These are phyloP conservation scores for Chrysomallon squamiferum DNA, from an alignment of 1,140 invertebrate species.

Conservation along the genomic window DNA sequence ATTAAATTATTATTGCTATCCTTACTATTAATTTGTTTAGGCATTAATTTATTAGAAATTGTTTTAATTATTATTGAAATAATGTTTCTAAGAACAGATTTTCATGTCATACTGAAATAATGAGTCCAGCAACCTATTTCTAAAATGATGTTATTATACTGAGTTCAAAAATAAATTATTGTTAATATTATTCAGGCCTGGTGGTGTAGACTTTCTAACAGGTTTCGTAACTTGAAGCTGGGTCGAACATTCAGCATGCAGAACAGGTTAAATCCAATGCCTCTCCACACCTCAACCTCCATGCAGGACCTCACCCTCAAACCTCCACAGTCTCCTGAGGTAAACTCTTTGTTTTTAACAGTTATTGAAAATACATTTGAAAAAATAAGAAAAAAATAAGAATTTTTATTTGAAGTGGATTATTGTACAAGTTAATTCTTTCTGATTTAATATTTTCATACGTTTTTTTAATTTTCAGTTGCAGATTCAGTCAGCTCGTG, in stretches of 20 bases:
- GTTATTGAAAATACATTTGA: not conserved
- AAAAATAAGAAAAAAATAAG: not conserved
- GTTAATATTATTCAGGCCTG: constrained; percentile 43
- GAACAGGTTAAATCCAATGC: constrained; percentile 45
- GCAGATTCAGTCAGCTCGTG: constrained; percentile 30
- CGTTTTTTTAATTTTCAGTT: not conserved
- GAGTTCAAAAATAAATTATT: too few relatives aligned
- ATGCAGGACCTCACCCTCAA: constrained; percentile 44
- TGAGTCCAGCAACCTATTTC: too few relatives aligned
- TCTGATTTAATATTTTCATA: not conserved
- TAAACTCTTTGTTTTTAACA: constrained; percentile 5
- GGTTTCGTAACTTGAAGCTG: constrained; percentile 59
- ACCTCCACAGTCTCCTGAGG: constrained; percentile 28
- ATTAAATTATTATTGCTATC: too few relatives aligned
- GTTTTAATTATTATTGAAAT: too few relatives aligned
- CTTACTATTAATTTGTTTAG: too few relatives aligned
- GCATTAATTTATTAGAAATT: too few relatives aligned
- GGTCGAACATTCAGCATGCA: constrained; percentile 51
- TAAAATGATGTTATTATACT: too few relatives aligned
- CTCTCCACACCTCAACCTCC: constrained; percentile 36
- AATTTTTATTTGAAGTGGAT: not conserved
- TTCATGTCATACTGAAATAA: too few relatives aligned
- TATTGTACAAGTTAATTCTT: not conserved
- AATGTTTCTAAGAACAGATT: too few relatives aligned
- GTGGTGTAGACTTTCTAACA: constrained; percentile 60